Conservation (phyloP, 2,797 vertebrate genomes). For the Cetoscarus ocellatus region DNA sequence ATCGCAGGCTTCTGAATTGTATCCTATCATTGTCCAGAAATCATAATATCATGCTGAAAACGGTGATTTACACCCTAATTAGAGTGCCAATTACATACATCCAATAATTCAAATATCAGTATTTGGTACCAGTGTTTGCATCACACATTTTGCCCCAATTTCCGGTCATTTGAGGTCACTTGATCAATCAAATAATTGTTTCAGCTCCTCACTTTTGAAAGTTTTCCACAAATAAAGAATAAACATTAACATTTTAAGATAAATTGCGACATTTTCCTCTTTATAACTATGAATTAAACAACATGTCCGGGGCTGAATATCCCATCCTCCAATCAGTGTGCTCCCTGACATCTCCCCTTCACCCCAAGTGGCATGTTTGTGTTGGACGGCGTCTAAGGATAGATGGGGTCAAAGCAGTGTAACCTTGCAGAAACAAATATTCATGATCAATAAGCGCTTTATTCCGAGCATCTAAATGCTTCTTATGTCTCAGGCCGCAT, state of each 20-base stretch:
- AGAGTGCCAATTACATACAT: no score
- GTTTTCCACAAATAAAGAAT: no score
- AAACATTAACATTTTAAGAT: neutral
- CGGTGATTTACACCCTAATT: no score
- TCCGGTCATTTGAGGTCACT: no score
- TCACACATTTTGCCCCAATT: no score
- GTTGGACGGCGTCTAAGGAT: conserved; percentile 72
- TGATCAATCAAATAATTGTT: no score
- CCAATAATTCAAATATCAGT: no score
- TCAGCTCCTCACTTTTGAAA: no score
- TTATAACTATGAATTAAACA: conserved; percentile 10
- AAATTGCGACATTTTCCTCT: neutral
- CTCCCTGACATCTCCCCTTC: conserved; percentile 74
- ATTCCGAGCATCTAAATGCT: conserved; percentile 85
- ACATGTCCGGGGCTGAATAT: conserved; percentile 23
- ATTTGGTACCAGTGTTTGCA: no score
- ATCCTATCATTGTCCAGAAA: no score
- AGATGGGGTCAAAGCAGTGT: conserved; percentile 82
- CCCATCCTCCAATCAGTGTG: conserved; percentile 34
- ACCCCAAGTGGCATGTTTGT: conserved; percentile 77
- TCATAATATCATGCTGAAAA: no score
- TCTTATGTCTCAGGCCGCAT: conserved; percentile 64
- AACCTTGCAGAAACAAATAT: conserved; percentile 88
- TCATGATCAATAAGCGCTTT: conserved; percentile 88
- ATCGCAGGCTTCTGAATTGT: no score